Base-by-base conservation (phyloP, 2,888 invertebrate genomes). In the Arge pagana region DNA sequence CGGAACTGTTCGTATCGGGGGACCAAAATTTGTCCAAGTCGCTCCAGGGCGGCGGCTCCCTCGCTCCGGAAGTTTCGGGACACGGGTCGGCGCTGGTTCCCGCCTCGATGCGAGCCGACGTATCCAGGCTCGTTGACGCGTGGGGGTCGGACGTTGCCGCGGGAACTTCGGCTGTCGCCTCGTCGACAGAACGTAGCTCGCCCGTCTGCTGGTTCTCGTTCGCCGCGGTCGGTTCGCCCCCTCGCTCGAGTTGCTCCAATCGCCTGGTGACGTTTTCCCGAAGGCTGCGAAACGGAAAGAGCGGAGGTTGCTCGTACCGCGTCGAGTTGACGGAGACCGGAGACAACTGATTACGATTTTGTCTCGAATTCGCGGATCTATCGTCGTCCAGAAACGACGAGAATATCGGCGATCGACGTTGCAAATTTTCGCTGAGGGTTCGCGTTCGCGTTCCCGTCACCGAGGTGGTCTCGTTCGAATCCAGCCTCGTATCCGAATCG, bases 201-300 rank as follows among this genome's bases (percentile, higher is more conserved):
- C n/a, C 24, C 2, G 15, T 11, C 24, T 13, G 13, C 4, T 45
- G 33, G 24, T 33, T 45, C n/a, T 3, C 23, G 23, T 13, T 40
- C 15, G 23, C 45, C n/a, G 5, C 23, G 23, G 24, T 40, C 15
- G 23, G 33, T 1, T 8, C 33, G 15, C 10, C 15, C 6, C 28
- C 30, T 5, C 45, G 37, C 16, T 58, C 61, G 31, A 40, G 55
- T 31, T 56, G 57, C 39, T 61, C 60, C 15, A 55, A 21, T 18
- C 63, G 50, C 6, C 62, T 63, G 1, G 50, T 56, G 33, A 58
- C 62, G 40, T 60, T 66, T 16, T 71, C 70, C 3, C 67, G 65
- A 3, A 69, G 41, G 33, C 68, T 68, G 48, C 69, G 55, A 16
- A 69, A 71, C 0, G 68, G 70, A 53, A 67, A 71, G 1, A 71